A percentile compares a stretch with the other conserved stretches of the same genome.
Evolutionary conservation across 2,113 vertebrate genomes (phyloP).

Genomic region (Isurus oxyrinchus): DNA sequence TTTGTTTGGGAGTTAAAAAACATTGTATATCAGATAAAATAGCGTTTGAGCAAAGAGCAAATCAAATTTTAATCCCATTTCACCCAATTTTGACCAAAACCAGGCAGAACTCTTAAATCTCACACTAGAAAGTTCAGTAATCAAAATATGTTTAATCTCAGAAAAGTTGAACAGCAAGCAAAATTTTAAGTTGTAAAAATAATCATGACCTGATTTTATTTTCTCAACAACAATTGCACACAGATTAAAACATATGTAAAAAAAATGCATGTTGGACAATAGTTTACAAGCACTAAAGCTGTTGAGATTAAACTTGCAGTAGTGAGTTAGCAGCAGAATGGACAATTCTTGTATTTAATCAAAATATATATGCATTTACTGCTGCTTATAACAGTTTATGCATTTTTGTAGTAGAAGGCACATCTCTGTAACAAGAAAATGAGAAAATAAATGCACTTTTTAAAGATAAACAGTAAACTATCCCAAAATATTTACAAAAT

Average conservation of each 20-base stretch:
- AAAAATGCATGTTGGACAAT: background rate
- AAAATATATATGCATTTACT: background rate
- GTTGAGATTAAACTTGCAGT: background rate
- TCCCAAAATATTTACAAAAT: background rate
- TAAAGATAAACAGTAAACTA: background rate
- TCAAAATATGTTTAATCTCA: background rate
- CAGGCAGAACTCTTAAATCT: background rate
- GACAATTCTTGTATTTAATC: background rate
- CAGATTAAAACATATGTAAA: background rate
- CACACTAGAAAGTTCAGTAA: background rate
- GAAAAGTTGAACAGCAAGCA: background rate
- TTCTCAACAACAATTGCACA: background rate
- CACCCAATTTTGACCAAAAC: background rate
- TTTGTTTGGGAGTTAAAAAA: background rate
- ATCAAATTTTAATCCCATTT: background rate
- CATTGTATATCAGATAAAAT: background rate
- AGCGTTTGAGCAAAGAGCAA: background rate
- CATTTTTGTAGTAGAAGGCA: background rate
- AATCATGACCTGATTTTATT: background rate
- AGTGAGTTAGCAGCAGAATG: background rate
- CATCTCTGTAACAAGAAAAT: background rate
- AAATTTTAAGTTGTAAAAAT: conserved; percentile 1
- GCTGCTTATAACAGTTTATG: background rate
- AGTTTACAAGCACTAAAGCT: background rate
- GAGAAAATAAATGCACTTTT: background rate